phyloP scores from a whole-genome alignment of 2,888 invertebrate genomes.

The Himalopsyche tibetana region DNA sequence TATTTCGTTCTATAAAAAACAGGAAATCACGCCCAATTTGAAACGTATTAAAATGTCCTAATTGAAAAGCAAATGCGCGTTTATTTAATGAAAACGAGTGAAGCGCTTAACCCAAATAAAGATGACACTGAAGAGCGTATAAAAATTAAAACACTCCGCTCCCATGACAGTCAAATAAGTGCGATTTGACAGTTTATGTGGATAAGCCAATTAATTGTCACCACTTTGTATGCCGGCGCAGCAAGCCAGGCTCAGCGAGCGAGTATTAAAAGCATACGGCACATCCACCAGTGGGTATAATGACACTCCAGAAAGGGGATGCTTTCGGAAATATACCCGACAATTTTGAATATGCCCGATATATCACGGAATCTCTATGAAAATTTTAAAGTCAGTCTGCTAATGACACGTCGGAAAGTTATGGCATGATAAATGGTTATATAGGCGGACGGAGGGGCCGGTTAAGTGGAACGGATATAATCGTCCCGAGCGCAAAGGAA shows the following conservation, averaged over 20 bases:
- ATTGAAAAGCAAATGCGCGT: slow-evolving; percentile 30
- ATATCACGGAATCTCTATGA: slow-evolving; percentile 66
- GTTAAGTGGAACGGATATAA: slow-evolving; percentile 66
- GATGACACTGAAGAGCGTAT: slow-evolving; percentile 44
- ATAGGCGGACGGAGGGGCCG: slow-evolving; percentile 57
- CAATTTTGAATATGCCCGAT: slow-evolving; percentile 65
- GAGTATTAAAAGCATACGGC: slow-evolving; percentile 64
- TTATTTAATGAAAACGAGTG: slow-evolving; percentile 22
- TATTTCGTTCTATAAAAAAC: background rate
- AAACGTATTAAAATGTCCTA: slow-evolving; percentile 13
- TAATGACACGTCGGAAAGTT: slow-evolving; percentile 66
- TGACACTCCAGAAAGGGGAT: slow-evolving; percentile 53
- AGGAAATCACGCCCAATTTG: slow-evolving; percentile 10
- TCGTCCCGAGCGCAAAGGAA: slow-evolving; percentile 62
- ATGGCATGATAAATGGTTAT: slow-evolving; percentile 65
- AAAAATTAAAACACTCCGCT: slow-evolving; percentile 49
- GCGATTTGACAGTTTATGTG: slow-evolving; percentile 64
- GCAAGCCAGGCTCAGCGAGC: slow-evolving; percentile 48
- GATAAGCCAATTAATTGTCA: slow-evolving; percentile 64
- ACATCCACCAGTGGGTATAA: slow-evolving; percentile 64
- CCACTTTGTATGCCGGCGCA: slow-evolving; percentile 63
- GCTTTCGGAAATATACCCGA: slow-evolving; percentile 61
- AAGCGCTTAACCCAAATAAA: slow-evolving; percentile 36
- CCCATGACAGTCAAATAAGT: slow-evolving; percentile 60
- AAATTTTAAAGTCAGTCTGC: slow-evolving; percentile 66